These are phyloP conservation scores for Tichodroma muraria DNA, from an alignment of 2,113 vertebrate species.

Conservation along the genomic window DNA sequence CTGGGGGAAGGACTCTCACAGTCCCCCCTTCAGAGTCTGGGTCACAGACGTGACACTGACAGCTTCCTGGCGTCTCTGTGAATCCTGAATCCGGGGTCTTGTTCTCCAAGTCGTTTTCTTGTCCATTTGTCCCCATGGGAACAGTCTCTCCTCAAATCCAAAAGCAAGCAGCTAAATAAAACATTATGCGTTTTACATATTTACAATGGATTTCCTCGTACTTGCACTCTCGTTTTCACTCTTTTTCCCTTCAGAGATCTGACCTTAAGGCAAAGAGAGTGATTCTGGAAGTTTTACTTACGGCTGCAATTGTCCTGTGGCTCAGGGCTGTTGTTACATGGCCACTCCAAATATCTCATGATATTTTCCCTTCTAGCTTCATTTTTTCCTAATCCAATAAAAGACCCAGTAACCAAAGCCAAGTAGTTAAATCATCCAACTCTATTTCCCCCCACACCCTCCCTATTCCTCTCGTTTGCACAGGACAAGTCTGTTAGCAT, in stretches of 20 bases:
- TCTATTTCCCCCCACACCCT: background rate
- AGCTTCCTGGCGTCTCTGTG: background rate
- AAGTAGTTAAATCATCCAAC: background rate
- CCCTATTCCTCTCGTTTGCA: background rate
- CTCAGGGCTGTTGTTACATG: background rate
- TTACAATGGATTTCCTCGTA: background rate
- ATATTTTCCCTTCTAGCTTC: background rate
- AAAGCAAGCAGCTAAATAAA: background rate
- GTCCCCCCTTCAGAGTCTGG: rapidly evolving
- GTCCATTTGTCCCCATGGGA: background rate
- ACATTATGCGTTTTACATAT: rapidly evolving
- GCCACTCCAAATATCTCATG: background rate
- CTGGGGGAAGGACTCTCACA: rapidly evolving
- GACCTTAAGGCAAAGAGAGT: background rate
- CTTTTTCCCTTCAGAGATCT: background rate
- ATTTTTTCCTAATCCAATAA: background rate
- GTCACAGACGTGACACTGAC: rapidly evolving
- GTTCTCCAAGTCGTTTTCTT: background rate
- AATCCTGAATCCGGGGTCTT: too few species aligned
- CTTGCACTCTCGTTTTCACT: background rate
- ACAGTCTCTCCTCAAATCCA: background rate
- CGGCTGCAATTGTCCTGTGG: background rate
- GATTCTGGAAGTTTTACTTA: background rate
- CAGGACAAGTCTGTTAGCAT: background rate
- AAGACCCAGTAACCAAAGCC: background rate